Conservation (phyloP, 2,113 vertebrate species). For the Podarcis muralis region DNA sequence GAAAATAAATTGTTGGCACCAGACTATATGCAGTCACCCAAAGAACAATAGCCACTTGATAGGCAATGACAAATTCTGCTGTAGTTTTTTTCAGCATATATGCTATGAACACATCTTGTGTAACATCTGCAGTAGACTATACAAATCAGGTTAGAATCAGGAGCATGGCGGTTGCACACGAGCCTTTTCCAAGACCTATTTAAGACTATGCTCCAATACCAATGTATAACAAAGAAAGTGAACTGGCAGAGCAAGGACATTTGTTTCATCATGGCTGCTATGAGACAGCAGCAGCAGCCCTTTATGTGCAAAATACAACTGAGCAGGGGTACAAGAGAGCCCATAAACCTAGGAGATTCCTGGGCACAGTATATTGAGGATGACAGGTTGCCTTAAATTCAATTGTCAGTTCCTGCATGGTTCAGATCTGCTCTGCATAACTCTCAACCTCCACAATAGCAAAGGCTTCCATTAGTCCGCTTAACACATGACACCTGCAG, state of each 20-base stretch:
- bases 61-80: neutral
- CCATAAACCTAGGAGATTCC: neutral
- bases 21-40: neutral
- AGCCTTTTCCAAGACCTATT: neutral
- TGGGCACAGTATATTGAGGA: neutral
- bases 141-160: neutral
- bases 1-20: slow-evolving; percentile 19
- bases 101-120: neutral
- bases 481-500: too few relatives aligned
- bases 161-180: too few relatives aligned
- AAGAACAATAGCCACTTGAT: neutral
- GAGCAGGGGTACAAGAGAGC: neutral
- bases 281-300: neutral
- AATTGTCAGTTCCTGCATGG: too few relatives aligned
- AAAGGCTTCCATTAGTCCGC: neutral
- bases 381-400: neutral
- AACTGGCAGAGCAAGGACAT: neutral
- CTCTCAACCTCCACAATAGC: neutral
- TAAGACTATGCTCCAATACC: neutral
- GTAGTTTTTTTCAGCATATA: neutral
- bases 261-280: neutral
- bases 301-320: neutral
- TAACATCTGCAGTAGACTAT: neutral
- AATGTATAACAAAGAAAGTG: neutral
- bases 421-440: neutral